A percentile compares a stretch with the other conserved stretches of the same genome.
Conservation (phyloP, 2,888 invertebrate genomes). For the Podabrus alpinus region DNA sequence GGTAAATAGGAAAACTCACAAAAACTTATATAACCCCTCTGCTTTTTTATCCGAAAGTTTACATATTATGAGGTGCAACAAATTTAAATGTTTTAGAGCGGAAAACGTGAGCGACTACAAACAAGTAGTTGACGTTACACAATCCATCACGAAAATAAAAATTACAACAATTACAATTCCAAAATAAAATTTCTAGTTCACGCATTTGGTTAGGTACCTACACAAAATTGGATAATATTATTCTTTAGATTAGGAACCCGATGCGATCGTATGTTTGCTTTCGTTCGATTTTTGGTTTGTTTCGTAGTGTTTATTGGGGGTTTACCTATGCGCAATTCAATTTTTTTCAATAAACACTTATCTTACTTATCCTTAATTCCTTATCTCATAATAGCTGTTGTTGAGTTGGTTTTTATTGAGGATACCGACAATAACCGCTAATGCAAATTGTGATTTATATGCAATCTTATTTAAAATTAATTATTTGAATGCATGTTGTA, state of each 20-base stretch:
- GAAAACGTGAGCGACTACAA: too few relatives aligned
- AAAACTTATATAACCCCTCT: not conserved
- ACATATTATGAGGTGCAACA: not conserved
- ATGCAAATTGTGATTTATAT: not conserved
- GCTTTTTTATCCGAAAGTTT: not conserved
- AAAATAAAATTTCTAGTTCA: not conserved
- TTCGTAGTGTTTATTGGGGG: not conserved
- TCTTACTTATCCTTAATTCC: too few relatives aligned
- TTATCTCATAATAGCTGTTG: not conserved
- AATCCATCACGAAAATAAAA: too few relatives aligned
- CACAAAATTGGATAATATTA: not conserved
- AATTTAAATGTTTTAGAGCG: not conserved
- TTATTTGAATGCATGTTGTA: not conserved
- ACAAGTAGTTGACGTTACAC: too few relatives aligned
- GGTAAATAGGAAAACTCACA: not conserved
- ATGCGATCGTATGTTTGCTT: not conserved
- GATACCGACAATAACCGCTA: not conserved
- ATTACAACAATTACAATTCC: not conserved
- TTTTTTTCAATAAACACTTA: not conserved
- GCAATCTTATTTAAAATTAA: not conserved
- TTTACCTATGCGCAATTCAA: not conserved
- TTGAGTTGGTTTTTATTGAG: not conserved
- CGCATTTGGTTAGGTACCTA: too few relatives aligned
- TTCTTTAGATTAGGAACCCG: not conserved
- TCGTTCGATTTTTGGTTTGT: not conserved